phyloP scores from a whole-genome alignment of 2,113 vertebrate genomes.

The Campylorhamphus procurvoides region DNA sequence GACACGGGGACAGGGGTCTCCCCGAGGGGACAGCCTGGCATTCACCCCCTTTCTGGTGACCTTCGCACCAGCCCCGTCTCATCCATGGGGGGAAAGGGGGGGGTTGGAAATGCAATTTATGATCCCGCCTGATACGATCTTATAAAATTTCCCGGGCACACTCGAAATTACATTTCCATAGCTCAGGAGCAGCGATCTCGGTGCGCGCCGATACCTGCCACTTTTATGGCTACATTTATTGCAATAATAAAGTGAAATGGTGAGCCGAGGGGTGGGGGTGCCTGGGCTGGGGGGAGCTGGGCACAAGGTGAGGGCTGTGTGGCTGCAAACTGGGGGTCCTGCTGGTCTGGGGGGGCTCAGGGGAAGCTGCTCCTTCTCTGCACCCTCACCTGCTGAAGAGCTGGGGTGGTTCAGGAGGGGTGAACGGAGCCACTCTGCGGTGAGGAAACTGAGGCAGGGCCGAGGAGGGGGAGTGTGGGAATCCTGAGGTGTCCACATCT shows the following conservation, averaged over 20 bases:
- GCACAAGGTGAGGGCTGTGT: not conserved
- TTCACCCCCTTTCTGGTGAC: not conserved
- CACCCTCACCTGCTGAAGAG: not conserved
- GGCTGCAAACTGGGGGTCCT: not conserved
- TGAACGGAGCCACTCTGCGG: not conserved
- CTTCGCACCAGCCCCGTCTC: not conserved
- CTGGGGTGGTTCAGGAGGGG: not conserved
- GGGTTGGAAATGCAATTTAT: constrained; percentile 62
- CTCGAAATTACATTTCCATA: constrained; percentile 76
- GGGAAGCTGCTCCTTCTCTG: not conserved
- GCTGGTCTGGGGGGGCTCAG: accelerated
- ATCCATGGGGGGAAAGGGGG: not conserved
- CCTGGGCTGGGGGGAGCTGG: not conserved
- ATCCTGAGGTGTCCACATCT: not conserved
- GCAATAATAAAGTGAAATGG: constrained; percentile 68
- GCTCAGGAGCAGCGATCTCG: constrained; percentile 52
- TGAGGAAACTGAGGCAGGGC: not conserved
- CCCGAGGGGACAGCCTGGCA: not conserved
- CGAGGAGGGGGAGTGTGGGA: accelerated
- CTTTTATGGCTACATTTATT: constrained; percentile 72
- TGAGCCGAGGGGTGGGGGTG: not conserved
- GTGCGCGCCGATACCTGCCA: constrained; percentile 45
- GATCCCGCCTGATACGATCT: constrained; percentile 70
- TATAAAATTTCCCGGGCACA: constrained; percentile 72
- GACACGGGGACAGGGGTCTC: not conserved